Base-by-base conservation (phyloP, 2,888 invertebrate genomes). In the Stegophylla sp. region DNA sequence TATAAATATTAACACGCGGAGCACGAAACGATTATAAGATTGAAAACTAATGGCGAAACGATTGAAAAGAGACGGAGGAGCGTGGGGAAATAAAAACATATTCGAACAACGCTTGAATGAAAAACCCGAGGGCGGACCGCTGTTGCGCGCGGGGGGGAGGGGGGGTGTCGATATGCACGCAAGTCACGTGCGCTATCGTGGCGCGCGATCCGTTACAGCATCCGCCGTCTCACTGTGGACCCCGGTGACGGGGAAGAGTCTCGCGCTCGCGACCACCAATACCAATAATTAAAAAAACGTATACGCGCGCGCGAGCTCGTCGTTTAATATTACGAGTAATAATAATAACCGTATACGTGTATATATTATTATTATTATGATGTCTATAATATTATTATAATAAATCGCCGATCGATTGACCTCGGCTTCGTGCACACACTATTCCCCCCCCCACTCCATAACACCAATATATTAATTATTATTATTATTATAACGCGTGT, bases 251-350 rank as follows among this genome's bases (percentile, higher is more conserved):
- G 41, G 26, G 13, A 3, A 51, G 28, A 23, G 28, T 61, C 45
- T 23, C 59, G 20, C 13, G 3, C 28, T 9, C 12, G 3, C 64
- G 4, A n/a, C 28, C 56, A 26, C 75, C 75, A 76, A 76, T 41
- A 77, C 67, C n/a, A 69, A 69, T 77, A 77, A 77, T 77, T 77
- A 77, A 77, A 77, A 77, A 77, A 77, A 67, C 51, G 20, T 75
- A 45, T 45, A 73, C 15, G 13, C 10, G 1, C 5, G 15, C 1
- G 28, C n/a, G n/a, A n/a, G n/a, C n/a, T n/a, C 26, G 9, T n/a
- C 13, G 3, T 7, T 17, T 7, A 34, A 34, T 34, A 34, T 34
- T 34, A 5, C n/a, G n/a, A n/a, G n/a, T n/a, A n/a, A n/a, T 34
- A 34, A 34, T 34, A 34, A 34, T 34, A 34, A 34, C 34, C 34